Conservation (phyloP, 1,140 invertebrate genomes). For the Eurosta solidaginis region DNA sequence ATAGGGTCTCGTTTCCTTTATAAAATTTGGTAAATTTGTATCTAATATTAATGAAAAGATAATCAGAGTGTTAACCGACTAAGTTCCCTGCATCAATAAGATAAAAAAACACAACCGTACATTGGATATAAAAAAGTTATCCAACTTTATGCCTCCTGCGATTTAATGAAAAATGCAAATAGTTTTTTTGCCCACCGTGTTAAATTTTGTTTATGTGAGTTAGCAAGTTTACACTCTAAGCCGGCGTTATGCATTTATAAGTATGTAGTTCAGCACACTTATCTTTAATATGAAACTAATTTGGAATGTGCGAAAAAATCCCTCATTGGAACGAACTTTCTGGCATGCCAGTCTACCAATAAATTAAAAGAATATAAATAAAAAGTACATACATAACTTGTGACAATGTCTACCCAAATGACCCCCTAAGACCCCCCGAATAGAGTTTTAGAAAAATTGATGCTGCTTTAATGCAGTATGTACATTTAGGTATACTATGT, state of each 20-base stretch:
- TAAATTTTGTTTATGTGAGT: neutral
- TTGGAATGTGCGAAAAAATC: slow-evolving; percentile 16
- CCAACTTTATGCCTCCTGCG: no score
- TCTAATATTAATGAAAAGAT: no score
- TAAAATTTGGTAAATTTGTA: no score
- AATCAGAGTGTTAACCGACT: no score
- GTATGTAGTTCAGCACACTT: neutral
- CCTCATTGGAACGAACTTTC: neutral
- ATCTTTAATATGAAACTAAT: neutral
- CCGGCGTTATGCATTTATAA: neutral
- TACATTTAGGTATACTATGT: neutral
- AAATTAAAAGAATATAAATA: no score
- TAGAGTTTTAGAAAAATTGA: neutral
- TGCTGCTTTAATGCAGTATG: neutral
- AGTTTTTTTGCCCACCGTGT: no score
- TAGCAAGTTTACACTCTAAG: neutral
- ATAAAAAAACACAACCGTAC: no score
- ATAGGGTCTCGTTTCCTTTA: no score
- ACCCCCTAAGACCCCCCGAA: neutral
- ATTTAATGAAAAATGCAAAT: no score
- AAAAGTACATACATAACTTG: neutral
- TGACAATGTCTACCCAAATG: neutral
- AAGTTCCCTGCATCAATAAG: no score
- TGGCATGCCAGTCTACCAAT: neutral
- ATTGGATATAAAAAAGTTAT: no score